These are phyloP conservation scores for Biston stratarius DNA, from an alignment of 2,888 invertebrate genomes.

Conservation along the genomic window DNA sequence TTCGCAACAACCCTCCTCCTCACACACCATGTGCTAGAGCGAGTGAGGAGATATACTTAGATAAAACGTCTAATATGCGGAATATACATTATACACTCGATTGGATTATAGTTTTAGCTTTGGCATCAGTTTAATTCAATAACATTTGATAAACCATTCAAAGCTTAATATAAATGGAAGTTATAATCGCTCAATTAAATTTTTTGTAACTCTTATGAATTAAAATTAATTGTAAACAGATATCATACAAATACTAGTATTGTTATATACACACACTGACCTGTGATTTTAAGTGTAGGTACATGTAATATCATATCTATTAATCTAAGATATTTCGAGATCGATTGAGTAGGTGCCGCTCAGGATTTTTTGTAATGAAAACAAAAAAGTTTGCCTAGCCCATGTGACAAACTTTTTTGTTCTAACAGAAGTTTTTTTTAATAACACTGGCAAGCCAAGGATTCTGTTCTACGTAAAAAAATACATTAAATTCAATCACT, in stretches of 20 bases:
- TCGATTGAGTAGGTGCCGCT: no score
- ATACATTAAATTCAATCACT: background rate
- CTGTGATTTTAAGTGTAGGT: background rate
- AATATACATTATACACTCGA: conserved; percentile 27
- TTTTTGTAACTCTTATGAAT: background rate
- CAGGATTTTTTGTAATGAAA: no score
- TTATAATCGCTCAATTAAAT: background rate
- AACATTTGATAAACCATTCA: conserved; percentile 28
- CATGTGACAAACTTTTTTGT: no score
- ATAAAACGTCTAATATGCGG: conserved; percentile 39
- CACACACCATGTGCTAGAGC: conserved; percentile 41
- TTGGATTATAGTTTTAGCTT: conserved; percentile 32
- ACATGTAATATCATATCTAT: no score
- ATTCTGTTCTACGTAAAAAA: no score
- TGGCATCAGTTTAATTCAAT: conserved; percentile 29
- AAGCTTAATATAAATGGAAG: conserved; percentile 8
- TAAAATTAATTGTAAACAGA: background rate
- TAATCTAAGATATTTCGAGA: no score
- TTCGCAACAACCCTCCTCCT: conserved; percentile 48
- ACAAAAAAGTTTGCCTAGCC: no score
- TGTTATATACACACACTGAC: background rate
- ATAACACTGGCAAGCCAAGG: no score
- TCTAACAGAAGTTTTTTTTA: no score
- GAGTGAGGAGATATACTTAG: conserved; percentile 47
- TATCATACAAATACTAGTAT: background rate